Conservation (phyloP, 2,888 invertebrate species). For the Orthonevra nobilis region DNA sequence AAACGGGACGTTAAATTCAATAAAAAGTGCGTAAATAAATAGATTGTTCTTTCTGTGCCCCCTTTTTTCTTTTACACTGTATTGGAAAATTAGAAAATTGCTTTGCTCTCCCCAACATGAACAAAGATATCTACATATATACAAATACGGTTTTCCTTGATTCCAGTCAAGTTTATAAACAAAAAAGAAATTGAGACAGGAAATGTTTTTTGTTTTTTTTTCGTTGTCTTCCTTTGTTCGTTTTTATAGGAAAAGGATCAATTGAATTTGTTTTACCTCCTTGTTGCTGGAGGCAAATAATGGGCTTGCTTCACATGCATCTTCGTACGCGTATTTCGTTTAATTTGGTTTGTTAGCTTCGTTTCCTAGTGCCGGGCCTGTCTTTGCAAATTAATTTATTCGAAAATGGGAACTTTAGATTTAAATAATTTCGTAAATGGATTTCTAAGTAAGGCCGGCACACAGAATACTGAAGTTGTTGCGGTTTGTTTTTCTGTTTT, state of each 20-base stretch:
- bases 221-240: neutral
- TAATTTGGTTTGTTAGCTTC: conserved; percentile 37
- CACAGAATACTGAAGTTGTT: conserved; percentile 12
- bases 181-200: conserved; percentile 5
- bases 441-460: conserved; percentile 30
- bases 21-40: conserved; percentile 43
- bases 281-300: conserved; percentile 7
- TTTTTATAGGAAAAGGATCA: conserved; percentile 36
- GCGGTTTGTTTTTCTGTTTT: neutral
- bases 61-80: conserved; percentile 22
- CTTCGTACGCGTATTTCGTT: no score
- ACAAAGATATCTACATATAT: conserved; percentile 11
- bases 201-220: conserved; percentile 13
- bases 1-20: conserved; percentile 57
- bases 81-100: conserved; percentile 61
- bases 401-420: conserved; percentile 36
- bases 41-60: conserved; percentile 8
- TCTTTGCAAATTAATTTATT: conserved; percentile 48
- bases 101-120: neutral
- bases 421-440: conserved; percentile 63
- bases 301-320: conserved; percentile 37
- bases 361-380: conserved; percentile 18
- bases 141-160: no score
- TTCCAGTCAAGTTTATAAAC: no score
- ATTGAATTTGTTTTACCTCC: conserved; percentile 47